Conservation (phyloP, 2,113 vertebrate species). For the Channa argus region DNA sequence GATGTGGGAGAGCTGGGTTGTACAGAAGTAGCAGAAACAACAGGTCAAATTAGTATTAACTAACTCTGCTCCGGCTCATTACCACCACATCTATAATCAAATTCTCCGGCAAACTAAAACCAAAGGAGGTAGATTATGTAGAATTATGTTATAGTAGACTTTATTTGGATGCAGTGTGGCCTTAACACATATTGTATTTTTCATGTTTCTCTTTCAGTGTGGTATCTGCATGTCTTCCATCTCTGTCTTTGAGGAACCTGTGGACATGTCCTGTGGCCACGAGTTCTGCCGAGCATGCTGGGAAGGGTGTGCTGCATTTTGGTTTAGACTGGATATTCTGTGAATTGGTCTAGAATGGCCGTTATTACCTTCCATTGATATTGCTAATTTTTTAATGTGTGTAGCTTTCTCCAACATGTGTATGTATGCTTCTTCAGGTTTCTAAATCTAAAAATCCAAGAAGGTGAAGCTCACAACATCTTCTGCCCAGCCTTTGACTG, state of each 20-base stretch:
- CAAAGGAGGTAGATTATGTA: no score
- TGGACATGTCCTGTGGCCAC: constrained; percentile 97
- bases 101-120: no score
- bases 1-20: no score
- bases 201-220: constrained; percentile 84
- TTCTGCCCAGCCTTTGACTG: constrained; percentile 98
- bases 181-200: background rate
- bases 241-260: constrained; percentile 95
- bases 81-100: no score
- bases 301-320: constrained; percentile 90
- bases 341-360: background rate
- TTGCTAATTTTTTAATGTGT: background rate
- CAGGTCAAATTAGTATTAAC: no score
- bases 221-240: constrained; percentile 97
- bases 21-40: no score
- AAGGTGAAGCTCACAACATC: constrained; percentile 99
- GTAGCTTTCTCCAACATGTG: constrained; percentile 10
- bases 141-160: background rate
- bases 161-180: background rate
- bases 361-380: background rate
- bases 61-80: no score
- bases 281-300: constrained; percentile 98
- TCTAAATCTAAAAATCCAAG: constrained; percentile 99
- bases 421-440: constrained; percentile 82
- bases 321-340: background rate